phyloP scores from a whole-genome alignment of 1,140 invertebrate genomes.

The Anthonomus grandis region DNA sequence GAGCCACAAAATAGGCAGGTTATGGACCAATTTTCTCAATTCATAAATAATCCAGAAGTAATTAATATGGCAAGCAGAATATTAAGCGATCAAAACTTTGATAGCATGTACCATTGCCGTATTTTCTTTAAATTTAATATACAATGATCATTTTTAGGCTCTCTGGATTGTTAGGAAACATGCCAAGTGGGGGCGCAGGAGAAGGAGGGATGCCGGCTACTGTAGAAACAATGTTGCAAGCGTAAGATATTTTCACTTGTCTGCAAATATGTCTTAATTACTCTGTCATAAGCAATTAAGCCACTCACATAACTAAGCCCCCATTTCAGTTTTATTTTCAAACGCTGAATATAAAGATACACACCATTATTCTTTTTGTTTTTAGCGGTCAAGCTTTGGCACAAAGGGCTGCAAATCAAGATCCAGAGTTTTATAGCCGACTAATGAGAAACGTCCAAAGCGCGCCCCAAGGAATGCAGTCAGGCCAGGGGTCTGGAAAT shows the following conservation, averaged over 20 bases:
- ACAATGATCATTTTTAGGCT: constrained; percentile 42
- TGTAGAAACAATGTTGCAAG: constrained; percentile 53
- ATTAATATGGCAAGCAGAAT: constrained; percentile 77
- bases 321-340: too few relatives aligned
- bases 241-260: constrained; percentile 50
- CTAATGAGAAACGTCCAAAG: constrained; percentile 6
- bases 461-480: neutral
- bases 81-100: constrained; percentile 72
- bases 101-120: constrained; percentile 69
- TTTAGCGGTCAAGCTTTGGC: constrained; percentile 17
- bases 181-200: constrained; percentile 27
- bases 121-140: constrained; percentile 6
- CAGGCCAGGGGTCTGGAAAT: neutral
- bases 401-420: constrained; percentile 16
- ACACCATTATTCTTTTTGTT: constrained; percentile 12
- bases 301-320: too few relatives aligned
- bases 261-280: too few relatives aligned
- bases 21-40: constrained; percentile 34
- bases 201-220: constrained; percentile 35
- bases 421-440: constrained; percentile 19
- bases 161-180: constrained; percentile 40
- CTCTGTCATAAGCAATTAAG: too few relatives aligned
- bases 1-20: neutral
- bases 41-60: constrained; percentile 72
- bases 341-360: too few relatives aligned